These are phyloP conservation scores for Rhombomys opimus DNA, from an alignment of 2,113 vertebrate genomes.

Conservation along the genomic window DNA sequence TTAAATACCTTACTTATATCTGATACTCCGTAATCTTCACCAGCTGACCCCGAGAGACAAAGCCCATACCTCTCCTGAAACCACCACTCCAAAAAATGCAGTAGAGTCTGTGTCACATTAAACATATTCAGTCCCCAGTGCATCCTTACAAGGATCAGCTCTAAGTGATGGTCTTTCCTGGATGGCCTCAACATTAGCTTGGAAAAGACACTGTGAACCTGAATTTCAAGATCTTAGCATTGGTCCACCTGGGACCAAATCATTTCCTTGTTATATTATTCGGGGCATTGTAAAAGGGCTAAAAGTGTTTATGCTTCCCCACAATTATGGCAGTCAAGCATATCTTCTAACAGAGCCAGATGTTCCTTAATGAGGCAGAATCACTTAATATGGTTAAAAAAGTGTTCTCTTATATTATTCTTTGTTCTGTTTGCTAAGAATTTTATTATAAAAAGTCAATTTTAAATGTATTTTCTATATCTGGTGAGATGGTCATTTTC, in stretches of 20 bases:
- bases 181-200: not conserved
- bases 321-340: not conserved
- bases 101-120: not conserved
- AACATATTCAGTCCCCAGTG: not conserved
- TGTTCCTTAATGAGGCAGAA: not conserved
- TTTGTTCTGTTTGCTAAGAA: constrained; percentile 45
- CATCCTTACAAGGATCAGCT: not conserved
- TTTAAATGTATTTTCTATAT: constrained; percentile 36
- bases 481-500: constrained; percentile 17
- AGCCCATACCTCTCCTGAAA: not conserved
- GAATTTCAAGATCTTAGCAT: not conserved
- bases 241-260: not conserved
- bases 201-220: not conserved
- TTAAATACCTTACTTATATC: constrained; percentile 89
- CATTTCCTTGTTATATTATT: not conserved
- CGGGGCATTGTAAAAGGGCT: not conserved
- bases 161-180: not conserved
- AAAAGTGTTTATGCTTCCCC: not conserved
- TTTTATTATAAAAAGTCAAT: constrained; percentile 43
- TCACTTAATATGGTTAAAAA: not conserved
- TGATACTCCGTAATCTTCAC: constrained; percentile 89
- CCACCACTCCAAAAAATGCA: not conserved
- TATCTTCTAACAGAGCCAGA: not conserved
- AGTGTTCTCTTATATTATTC: constrained; percentile 25
- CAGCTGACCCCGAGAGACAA: not conserved